phyloP scores from a whole-genome alignment of 2,888 invertebrate species.

The Limulus polyphemus region DNA sequence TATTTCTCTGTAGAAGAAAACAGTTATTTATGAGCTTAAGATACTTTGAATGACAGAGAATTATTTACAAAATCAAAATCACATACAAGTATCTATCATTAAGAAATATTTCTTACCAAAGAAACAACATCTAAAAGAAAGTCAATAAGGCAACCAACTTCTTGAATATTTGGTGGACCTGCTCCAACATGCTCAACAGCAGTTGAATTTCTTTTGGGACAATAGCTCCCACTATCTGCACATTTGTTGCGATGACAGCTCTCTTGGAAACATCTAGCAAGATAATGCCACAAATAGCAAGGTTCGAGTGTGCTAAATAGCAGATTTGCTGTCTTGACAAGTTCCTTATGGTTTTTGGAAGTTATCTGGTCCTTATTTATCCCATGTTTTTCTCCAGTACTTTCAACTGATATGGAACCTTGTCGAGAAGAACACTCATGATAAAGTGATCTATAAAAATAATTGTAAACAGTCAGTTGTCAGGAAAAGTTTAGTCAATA shows the following conservation, averaged over 20 bases:
- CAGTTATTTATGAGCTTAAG: too few species aligned
- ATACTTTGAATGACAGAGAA: too few species aligned
- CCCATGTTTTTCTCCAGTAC: background rate
- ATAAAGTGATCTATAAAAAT: too few species aligned
- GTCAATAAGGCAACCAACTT: conserved; percentile 58
- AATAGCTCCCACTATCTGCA: background rate
- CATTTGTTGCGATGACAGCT: conserved; percentile 26
- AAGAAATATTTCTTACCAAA: conserved; percentile 7
- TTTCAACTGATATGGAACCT: too few species aligned
- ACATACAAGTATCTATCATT: too few species aligned
- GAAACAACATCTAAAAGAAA: conserved; percentile 52
- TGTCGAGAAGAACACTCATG: too few species aligned
- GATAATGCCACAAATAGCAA: conserved; percentile 71
- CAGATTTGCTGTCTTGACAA: conserved; percentile 69
- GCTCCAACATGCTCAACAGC: conserved; percentile 46
- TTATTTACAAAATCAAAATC: too few species aligned
- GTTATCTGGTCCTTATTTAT: conserved; percentile 7
- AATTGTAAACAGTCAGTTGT: too few species aligned
- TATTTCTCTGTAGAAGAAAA: too few species aligned
- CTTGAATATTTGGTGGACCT: conserved; percentile 38
- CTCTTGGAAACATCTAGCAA: conserved; percentile 30
- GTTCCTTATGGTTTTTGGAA: conserved; percentile 41
- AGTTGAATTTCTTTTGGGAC: background rate
- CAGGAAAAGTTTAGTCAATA: too few species aligned
- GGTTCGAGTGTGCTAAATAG: conserved; percentile 69